Evolutionary conservation across 2,888 invertebrate genomes (phyloP).

Genomic region (Epirrita christyi): DNA sequence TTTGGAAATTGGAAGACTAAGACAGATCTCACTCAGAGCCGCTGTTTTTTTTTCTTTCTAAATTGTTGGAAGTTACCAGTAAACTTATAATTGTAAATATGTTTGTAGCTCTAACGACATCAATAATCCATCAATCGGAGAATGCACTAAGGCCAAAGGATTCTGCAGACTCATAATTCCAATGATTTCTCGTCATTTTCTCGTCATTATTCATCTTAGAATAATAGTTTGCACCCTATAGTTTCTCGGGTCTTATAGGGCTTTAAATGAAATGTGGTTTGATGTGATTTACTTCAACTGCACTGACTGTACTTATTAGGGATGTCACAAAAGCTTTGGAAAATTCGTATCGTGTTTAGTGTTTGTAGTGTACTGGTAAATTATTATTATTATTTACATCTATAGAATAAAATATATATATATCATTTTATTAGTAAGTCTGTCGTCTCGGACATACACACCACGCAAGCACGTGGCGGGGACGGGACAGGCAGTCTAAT

Average conservation of each 20-base stretch:
- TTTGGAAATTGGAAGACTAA: too few species aligned
- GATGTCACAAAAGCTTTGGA: constrained; percentile 9
- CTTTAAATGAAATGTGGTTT: constrained; percentile 43
- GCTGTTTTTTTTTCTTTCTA: too few species aligned
- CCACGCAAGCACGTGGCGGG: too few species aligned
- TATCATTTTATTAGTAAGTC: too few species aligned
- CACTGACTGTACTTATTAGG: constrained; percentile 23
- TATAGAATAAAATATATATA: too few species aligned
- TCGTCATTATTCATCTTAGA: constrained; percentile 79
- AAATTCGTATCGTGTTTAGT: too few species aligned
- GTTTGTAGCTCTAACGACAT: constrained; percentile 23
- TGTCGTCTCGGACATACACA: too few species aligned
- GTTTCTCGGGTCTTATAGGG: constrained; percentile 57
- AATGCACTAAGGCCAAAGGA: constrained; percentile 61
- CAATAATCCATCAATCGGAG: constrained; percentile 37
- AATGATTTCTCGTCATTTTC: constrained; percentile 73
- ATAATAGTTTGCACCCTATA: constrained; percentile 82
- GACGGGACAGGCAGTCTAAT: too few species aligned
- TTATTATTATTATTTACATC: too few species aligned
- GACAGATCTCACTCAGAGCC: too few species aligned
- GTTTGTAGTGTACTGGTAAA: too few species aligned
- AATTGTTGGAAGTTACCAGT: too few species aligned
- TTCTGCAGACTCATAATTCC: constrained; percentile 80
- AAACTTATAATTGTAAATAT: constrained; percentile 22
- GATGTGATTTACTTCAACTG: constrained; percentile 44